Base-by-base conservation (phyloP, 2,888 invertebrate species). In the Sarcophaga variegata region DNA sequence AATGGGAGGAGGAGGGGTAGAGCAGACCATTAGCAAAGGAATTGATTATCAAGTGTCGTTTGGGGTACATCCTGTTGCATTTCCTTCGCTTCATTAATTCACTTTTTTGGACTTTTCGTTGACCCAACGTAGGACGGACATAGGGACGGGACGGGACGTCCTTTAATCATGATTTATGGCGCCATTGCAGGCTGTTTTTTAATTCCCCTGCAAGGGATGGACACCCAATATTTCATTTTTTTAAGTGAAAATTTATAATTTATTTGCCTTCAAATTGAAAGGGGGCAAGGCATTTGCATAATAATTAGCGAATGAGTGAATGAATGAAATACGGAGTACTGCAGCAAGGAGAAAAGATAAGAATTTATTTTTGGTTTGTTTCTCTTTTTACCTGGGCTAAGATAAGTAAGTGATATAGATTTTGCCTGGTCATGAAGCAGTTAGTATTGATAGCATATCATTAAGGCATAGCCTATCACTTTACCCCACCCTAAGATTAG, bases 161-260 rank as follows among this genome's bases (percentile, higher is more conserved):
- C 17, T 37, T 69, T 76, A 80, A 59, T 59, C 67, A 84, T 87
- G 87, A 87, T 87, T 87, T 84, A 82, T 87, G 75, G 84, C 71
- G 66, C 66, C 83, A 74, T 22, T 79, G 54, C 64, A 49, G 10
- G 85, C 27, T 47, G 69, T 47, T 22, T 67, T 12, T 20, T 67
- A 54, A 54, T 54, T 17, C 14, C 3, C 0, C 8, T 54, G 17
- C 2, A 17, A 3, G 54, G 54, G 5, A 0, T 2, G 54, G 17
- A 54, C 17, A 14, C 3, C 10, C 17, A 14, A 14, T 54, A 14
- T 54, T 49, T 54, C 3, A 4, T 54, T 45, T 67, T n/a, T 67
- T n/a, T 20, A 45, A 11, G 45, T 47, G 62, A 2, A 67, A 67
- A 66, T 37, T 59, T 66, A 37, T 66, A 75, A 79, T 79, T 83